Base-by-base conservation (phyloP, 2,113 vertebrate genomes). In the Myrmecophaga tridactyla region DNA sequence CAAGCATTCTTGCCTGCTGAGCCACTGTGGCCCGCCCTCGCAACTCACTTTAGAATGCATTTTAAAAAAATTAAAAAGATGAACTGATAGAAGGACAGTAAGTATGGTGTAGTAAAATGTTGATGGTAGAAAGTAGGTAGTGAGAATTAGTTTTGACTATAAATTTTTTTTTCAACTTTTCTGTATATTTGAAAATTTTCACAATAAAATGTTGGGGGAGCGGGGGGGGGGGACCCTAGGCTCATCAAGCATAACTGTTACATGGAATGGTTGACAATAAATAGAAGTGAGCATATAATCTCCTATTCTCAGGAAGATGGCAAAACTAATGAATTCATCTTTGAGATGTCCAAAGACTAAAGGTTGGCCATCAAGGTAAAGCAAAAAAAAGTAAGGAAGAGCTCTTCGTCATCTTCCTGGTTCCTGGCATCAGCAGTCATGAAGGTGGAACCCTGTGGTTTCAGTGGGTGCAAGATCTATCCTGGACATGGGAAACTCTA, bases 111-210 rank as follows among this genome's bases (percentile, higher is more conserved):
- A 89, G 67, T 29, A 65, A 90, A 78, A 72, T 82, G 53, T 4
- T 86, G 43, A 86, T 25, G 25, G 21, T 20, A 92, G n/a, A 90
- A 83, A 90, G 46, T 11, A 77, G 34, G n/a, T 69, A 46, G 34
- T 60, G 34, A 72, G 76, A 56, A 56, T 56, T 56, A 56, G 15
- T 67, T 90, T 94, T 53, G 21, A 82, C 7, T 63, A 4, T 41
- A 75, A 82, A 94, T 65, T 76, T 86, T 63, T 91, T 76, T 91
- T 76, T 51, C 25, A 34, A 31, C 27, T 65, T 81, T 85, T 82
- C 46, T 75, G 25, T 34, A 83, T 43, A 23, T 36, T 82, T 80
- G 25, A 84, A 67, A n/a, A 82, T 78, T 78, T 86, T 43, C 34
- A 77, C 46, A 90, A 86, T 65, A 63, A 93, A 86, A 86, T 58